phyloP scores from a whole-genome alignment of 2,797 vertebrate genomes.

The Fringilla coelebs region DNA sequence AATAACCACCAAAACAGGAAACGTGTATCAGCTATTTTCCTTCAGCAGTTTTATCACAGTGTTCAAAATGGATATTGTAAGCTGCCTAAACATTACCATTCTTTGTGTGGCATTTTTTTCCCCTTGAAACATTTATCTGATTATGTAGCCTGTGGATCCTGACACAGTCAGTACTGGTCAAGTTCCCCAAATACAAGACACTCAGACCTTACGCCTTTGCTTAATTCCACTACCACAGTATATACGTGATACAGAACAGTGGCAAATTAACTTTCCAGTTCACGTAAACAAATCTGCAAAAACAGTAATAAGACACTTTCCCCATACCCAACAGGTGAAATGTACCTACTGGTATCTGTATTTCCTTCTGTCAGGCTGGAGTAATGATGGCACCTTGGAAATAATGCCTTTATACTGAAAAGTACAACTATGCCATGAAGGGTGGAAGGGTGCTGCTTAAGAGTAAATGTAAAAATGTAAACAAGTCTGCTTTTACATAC shows the following conservation, averaged over 20 bases:
- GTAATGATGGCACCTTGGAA: background rate
- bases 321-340: background rate
- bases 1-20: background rate
- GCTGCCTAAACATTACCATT: background rate
- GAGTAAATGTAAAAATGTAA: background rate
- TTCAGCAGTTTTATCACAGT: background rate
- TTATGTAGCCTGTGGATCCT: background rate
- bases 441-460: background rate
- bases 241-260: background rate
- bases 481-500: background rate
- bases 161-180: background rate
- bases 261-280: background rate
- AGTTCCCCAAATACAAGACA: background rate
- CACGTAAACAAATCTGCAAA: background rate
- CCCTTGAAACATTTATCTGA: background rate
- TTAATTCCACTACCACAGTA: background rate
- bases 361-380: background rate
- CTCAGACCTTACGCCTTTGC: fast-evolving
- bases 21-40: fast-evolving
- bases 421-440: background rate
- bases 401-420: background rate
- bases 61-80: background rate
- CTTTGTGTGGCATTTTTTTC: background rate
- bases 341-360: background rate
- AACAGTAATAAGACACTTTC: background rate